A percentile compares a stretch with the other conserved stretches of the same genome.
Conservation (phyloP, 1,140 invertebrate genomes). For the Dendrolimus punctatus region DNA sequence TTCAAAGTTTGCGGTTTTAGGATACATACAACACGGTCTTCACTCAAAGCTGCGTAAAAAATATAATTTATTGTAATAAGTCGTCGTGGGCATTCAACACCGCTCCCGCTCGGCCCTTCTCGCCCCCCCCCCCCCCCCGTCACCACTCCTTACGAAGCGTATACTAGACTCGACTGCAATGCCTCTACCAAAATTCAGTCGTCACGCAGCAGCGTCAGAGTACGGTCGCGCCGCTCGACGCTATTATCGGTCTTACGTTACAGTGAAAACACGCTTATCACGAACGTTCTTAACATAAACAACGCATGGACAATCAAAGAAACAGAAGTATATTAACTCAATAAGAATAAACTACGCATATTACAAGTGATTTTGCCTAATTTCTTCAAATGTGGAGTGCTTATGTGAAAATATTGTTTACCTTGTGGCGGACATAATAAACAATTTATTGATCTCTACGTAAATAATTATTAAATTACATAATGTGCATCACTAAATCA, state of each 20-base stretch:
- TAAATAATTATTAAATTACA: conserved; percentile 29
- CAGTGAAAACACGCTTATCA: conserved; percentile 56
- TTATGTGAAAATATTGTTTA: conserved; percentile 41
- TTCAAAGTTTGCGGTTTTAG: conserved; percentile 41
- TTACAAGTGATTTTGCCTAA: conserved; percentile 13
- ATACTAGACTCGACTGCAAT: conserved; percentile 63
- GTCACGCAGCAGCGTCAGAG: conserved; percentile 55
- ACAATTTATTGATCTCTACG: conserved; percentile 16
- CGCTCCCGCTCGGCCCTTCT: conserved; percentile 57
- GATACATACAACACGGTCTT: conserved; percentile 39
- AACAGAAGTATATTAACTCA: conserved; percentile 6
- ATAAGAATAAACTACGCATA: conserved; percentile 13
- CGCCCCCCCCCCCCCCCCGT: conserved; percentile 34
- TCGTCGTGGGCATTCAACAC: conserved; percentile 66
- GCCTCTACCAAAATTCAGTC: conserved; percentile 59
- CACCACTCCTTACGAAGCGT: conserved; percentile 32
- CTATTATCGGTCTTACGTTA: conserved; percentile 44
- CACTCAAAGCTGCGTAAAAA: conserved; percentile 62
- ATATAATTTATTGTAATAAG: conserved; percentile 70
- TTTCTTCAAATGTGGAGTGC: conserved; percentile 10
- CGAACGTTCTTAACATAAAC: conserved; percentile 38
- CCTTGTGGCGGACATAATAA: conserved; percentile 22
- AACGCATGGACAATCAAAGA: conserved; percentile 23
- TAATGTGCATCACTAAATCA: conserved; percentile 38
- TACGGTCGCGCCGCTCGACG: conserved; percentile 58